Percentiles rank a stretch among this genome's conserved stretches.
Conservation (phyloP, 2,888 invertebrate genomes). For the Chromoteleia sp. region DNA sequence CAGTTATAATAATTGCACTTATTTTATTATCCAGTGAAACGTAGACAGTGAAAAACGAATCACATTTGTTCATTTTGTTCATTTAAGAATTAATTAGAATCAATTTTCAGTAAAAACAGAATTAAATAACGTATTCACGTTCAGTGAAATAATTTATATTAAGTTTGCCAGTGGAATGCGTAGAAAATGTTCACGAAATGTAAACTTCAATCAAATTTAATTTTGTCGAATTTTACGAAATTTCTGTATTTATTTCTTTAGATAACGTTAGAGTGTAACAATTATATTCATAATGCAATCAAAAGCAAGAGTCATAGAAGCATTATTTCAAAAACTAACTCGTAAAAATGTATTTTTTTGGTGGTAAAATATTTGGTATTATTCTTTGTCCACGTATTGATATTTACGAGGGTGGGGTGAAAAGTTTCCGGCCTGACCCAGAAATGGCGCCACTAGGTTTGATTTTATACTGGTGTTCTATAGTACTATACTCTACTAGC, state of each 20-base stretch:
- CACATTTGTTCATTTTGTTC: background rate
- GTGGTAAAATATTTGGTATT: no score
- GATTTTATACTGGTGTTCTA: no score
- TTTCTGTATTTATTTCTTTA: background rate
- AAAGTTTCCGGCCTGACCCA: no score
- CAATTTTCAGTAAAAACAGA: background rate
- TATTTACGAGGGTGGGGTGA: no score
- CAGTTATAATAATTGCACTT: background rate
- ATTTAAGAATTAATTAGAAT: background rate
- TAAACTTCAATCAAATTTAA: background rate
- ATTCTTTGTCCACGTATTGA: no score
- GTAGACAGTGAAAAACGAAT: background rate
- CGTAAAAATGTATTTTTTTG: no score
- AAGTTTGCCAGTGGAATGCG: background rate
- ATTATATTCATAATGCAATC: no score
- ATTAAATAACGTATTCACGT: background rate
- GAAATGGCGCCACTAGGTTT: no score
- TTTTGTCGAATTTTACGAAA: background rate
- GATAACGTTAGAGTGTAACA: no score
- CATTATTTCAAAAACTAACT: no score
- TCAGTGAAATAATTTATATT: background rate
- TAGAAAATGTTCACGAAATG: background rate
- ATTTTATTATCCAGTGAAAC: background rate
- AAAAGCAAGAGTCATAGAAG: no score
- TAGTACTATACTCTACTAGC: no score